Evolutionary conservation across 1,140 invertebrate genomes (phyloP), one percentile per base, ranked within the genome.

Genomic region (Drosophila pandora): DNA sequence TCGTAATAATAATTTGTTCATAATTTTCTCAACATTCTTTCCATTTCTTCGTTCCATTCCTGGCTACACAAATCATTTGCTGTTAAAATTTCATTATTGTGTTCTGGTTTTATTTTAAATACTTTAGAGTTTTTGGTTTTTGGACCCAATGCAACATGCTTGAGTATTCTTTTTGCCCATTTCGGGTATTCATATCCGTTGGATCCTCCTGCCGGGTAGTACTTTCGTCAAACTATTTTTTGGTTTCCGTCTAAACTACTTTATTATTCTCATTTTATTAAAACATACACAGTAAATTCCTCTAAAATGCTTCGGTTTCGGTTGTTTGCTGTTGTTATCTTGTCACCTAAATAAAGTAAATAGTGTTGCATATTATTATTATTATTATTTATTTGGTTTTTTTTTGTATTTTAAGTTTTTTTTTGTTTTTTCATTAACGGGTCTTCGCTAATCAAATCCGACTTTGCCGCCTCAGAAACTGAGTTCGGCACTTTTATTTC

Each of bases 301-400:
- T 87, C 82, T 87, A 87, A 87, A 87, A 87, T 87, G 82, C 82
- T 81, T 87, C 60, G 72, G 81, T 85, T 87, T 81, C 74, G 56
- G 75, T 56, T 49, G 63, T 56, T 80, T 81, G 13, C 63, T 69
- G 45, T 68, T 78, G 59, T 43, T 43, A 17, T 81, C 64, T 87
- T 85, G 82, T 87, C 82, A 80, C 82, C 82, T 85, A 85, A 71
- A 78, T 85, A 85, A 85, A 85, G 82, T 85, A 85, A 85, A 85
- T 85, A 85, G 82, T 85, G 77, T 85, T 87, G 69, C 82, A 78
- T 81, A 61, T 84, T 69, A 57, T 70, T 49, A 69, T 69, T 39
- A 67, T 75, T 70, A 61, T 71, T 70, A 54, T 43, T 76, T 79
- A 43, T 43, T 43, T 13, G 65, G 23, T 69, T 65, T 59, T 22